Conservation (phyloP, 2,113 vertebrate genomes). For the Cottus gobio region DNA sequence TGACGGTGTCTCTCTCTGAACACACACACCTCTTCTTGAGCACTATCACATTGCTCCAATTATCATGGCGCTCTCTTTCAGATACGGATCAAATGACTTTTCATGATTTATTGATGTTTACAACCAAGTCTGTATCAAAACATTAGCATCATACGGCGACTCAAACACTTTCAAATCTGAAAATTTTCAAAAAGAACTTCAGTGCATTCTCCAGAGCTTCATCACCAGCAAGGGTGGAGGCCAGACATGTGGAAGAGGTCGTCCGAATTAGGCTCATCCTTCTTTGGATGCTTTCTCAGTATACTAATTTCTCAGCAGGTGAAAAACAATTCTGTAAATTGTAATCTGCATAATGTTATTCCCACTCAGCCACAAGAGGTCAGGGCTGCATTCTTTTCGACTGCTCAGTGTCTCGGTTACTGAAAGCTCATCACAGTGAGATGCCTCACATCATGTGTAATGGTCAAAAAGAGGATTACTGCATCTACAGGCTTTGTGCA, state of each 20-base stretch:
- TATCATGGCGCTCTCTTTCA: not conserved
- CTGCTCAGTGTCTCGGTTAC: not conserved
- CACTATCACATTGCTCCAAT: not conserved
- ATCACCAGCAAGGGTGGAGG: not conserved
- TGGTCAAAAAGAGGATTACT: not conserved
- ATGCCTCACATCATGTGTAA: not conserved
- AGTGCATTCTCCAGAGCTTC: not conserved
- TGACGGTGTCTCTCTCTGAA: conserved; percentile 21
- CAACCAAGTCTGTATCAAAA: not conserved
- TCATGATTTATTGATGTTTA: not conserved
- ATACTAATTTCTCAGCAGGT: not conserved
- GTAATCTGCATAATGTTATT: not conserved
- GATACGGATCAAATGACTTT: not conserved
- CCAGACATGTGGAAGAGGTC: not conserved
- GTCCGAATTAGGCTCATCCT: not conserved
- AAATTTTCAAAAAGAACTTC: not conserved
- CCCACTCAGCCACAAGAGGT: conserved; percentile 57
- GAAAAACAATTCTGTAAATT: not conserved
- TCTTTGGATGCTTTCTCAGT: not conserved
- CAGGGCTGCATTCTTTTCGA: conserved; percentile 51
- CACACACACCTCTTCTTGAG: not conserved
- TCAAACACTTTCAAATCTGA: not conserved
- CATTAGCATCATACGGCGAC: not conserved
- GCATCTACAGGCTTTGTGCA: not conserved
- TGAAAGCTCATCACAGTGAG: not conserved